These are phyloP conservation scores for Microtus richardsoni DNA, from an alignment of 2,113 vertebrate species.

Conservation along the genomic window DNA sequence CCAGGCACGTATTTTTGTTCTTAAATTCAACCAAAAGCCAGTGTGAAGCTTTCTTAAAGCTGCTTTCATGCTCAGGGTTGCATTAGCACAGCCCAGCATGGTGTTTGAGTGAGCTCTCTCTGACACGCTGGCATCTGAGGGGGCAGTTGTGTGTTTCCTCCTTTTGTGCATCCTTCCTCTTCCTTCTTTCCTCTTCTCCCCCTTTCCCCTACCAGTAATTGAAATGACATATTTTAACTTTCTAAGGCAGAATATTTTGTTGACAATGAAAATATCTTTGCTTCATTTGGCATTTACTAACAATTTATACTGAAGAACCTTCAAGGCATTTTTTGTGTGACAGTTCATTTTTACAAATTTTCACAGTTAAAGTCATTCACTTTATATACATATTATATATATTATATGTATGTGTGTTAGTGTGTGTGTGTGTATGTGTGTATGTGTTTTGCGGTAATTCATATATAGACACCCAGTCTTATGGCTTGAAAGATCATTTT, in stretches of 20 bases:
- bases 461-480: not conserved
- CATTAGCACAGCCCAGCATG: accelerated
- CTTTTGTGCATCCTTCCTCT: no score
- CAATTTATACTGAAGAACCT: constrained; percentile 12
- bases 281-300: not conserved
- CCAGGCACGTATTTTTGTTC: not conserved
- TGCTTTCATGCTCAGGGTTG: not conserved
- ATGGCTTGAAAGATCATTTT: constrained; percentile 17
- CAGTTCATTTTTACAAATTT: constrained; percentile 24
- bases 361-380: not conserved
- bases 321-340: not conserved
- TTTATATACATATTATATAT: not conserved
- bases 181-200: not conserved
- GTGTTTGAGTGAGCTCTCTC: not conserved
- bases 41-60: not conserved
- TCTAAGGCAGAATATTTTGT: constrained; percentile 23
- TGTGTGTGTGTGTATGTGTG: not conserved
- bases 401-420: not conserved
- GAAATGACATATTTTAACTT: not conserved
- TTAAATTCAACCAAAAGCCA: not conserved
- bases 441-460: not conserved
- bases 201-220: no score
- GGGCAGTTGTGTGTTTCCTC: not conserved
- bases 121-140: not conserved
- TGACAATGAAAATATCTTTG: not conserved